These are phyloP conservation scores for Ichneumoninae sp. DNA, from an alignment of 2,888 invertebrate species.

Conservation along the genomic window DNA sequence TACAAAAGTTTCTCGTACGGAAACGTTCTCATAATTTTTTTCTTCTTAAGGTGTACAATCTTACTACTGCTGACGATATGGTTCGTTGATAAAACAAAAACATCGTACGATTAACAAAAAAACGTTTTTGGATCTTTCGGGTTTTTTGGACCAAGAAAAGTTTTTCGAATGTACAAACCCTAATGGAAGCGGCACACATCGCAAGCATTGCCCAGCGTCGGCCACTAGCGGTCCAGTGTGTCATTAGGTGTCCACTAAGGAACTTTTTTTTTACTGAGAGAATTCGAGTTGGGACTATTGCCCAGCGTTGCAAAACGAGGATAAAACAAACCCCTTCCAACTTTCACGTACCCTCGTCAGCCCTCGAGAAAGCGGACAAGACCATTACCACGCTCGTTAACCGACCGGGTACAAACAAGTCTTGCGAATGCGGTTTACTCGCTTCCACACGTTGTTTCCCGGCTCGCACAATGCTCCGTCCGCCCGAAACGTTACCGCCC, in stretches of 20 bases:
- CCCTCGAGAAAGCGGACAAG: constrained; percentile 53
- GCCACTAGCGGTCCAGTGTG: too few relatives aligned
- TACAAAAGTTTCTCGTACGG: too few relatives aligned
- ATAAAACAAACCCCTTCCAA: constrained; percentile 37
- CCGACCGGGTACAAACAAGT: constrained; percentile 36
- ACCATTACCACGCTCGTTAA: constrained; percentile 61
- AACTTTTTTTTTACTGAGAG: too few relatives aligned
- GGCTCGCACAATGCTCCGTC: background rate
- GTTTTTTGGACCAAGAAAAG: too few relatives aligned
- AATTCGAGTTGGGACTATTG: constrained; percentile 14
- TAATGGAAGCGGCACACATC: too few relatives aligned
- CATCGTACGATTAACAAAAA: too few relatives aligned
- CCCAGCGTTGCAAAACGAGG: constrained; percentile 17
- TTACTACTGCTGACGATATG: too few relatives aligned
- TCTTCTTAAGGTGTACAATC: background rate
- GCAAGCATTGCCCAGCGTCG: too few relatives aligned
- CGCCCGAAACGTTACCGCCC: background rate
- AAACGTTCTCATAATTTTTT: background rate
- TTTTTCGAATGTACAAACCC: too few relatives aligned
- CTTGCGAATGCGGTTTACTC: constrained; percentile 21
- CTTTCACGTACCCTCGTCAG: constrained; percentile 54
- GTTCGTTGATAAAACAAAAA: too few relatives aligned
- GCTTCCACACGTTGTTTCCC: constrained; percentile 22
- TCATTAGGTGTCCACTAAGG: too few relatives aligned
- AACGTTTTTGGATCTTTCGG: too few relatives aligned